Base-by-base conservation (phyloP, 2,888 invertebrate genomes). In the Leptura quadrifasciata region DNA sequence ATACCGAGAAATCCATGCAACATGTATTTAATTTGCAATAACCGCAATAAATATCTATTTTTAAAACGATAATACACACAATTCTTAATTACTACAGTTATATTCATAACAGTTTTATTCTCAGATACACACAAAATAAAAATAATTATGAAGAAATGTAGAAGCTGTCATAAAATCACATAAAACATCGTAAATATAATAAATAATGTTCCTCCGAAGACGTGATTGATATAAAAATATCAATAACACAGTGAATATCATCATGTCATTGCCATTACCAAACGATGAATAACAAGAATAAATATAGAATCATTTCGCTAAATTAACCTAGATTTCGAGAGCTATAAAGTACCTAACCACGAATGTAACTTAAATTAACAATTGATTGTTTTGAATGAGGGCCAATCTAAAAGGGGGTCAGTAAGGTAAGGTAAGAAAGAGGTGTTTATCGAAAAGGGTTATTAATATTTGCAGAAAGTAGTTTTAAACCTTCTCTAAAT, bases 201-300 rank as follows among this genome's bases (percentile, higher is more conserved):
- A 47, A 47, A 47, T 47, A 47, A 47, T 47, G 6, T 15, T n/a
- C 3, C 47, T 47, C n/a, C n/a, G 17, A 47, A 47, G 47, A n/a
- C 15, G 15, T 47, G 15, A 47, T 47, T 47, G 47, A 47, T 47
- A n/a, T 47, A 47, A 47, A 39, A 47, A 47, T 47, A n/a, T 47
- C 47, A 47, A 47, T n/a, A 47, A 47, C 47, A 47, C 47, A 9
- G 39, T n/a, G 47, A 47, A 47, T 47, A 47, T 47, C 47, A 5
- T n/a, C 47, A 5, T 47, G n/a, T 47, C 47, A 47, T 47, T 47
- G 15, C n/a, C 47, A 47, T 47, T 47, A n/a, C 47, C 47, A 47
- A n/a, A 47, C n/a, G 47, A 47, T 47, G 47, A 47, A 47, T 47
- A 47, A 47, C 47, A 15, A 47, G 47, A 47, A 47, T 47, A 47